A percentile compares a stretch with the other conserved stretches of the same genome.
These are phyloP conservation scores for Rhinoptilus africanus DNA, from an alignment of 2,113 vertebrate genomes.

Conservation along the genomic window DNA sequence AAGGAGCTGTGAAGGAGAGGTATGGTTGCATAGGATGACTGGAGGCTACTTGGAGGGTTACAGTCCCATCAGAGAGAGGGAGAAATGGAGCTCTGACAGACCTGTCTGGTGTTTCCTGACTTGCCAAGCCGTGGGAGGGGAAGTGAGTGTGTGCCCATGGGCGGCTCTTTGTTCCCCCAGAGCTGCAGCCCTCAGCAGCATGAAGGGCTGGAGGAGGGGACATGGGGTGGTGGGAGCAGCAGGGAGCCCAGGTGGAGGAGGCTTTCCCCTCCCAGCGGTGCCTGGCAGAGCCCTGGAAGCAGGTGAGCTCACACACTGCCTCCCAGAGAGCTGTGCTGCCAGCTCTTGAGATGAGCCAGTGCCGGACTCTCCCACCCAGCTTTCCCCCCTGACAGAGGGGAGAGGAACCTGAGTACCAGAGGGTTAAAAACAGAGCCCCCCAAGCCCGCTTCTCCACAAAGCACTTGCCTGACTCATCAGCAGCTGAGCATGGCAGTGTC, in stretches of 20 bases:
- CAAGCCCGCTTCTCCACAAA: background rate
- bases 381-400: background rate
- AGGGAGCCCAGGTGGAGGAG: background rate
- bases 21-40: background rate
- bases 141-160: background rate
- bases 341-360: background rate
- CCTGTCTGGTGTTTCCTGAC: background rate
- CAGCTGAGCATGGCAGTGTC: background rate
- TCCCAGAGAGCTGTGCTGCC: background rate
- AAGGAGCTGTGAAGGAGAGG: background rate
- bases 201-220: background rate
- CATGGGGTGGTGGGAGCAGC: background rate
- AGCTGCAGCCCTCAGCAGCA: background rate
- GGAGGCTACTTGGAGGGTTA: background rate
- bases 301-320: background rate
- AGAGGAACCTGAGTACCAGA: background rate
- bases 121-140: background rate
- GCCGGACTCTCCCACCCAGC: background rate
- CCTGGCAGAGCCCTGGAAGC: background rate
- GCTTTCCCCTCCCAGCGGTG: background rate
- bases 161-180: background rate
- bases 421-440: background rate
- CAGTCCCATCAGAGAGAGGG: too few species aligned
- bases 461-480: background rate
- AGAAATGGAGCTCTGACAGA: background rate